Percentiles rank a stretch among this genome's conserved stretches.
These are phyloP conservation scores for Crotalus helleri DNA, from an alignment of 2,113 vertebrate genomes.

Conservation along the genomic window DNA sequence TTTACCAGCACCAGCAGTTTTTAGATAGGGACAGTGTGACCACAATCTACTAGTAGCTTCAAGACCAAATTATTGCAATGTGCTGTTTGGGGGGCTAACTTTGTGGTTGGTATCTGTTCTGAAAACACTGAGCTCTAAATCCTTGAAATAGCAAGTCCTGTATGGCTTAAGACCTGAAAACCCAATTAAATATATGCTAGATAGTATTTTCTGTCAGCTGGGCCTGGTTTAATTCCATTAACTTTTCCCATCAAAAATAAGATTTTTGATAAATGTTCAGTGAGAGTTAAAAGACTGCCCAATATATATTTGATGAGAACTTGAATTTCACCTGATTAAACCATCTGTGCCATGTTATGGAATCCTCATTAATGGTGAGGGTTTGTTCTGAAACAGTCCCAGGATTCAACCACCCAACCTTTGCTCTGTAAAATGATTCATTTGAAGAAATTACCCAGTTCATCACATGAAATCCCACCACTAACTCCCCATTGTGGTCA, in stretches of 20 bases:
- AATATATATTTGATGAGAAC: neutral
- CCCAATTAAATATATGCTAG: too few relatives aligned
- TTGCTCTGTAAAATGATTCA: neutral
- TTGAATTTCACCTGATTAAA: slow-evolving; percentile 8
- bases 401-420: neutral
- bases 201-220: too few relatives aligned
- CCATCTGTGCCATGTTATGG: neutral
- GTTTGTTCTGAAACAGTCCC: neutral
- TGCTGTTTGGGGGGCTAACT: too few relatives aligned
- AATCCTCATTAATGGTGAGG: neutral
- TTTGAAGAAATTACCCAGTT: neutral
- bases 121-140: too few relatives aligned
- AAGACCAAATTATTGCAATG: too few relatives aligned
- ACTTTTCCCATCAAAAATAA: neutral
- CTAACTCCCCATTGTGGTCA: neutral
- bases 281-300: neutral
- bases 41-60: too few relatives aligned
- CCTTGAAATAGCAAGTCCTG: too few relatives aligned
- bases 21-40: too few relatives aligned
- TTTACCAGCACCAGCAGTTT: too few relatives aligned
- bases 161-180: too few relatives aligned
- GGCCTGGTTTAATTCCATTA: too few relatives aligned
- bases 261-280: neutral
- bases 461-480: neutral
- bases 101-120: too few relatives aligned